Conservation (phyloP, 1,140 invertebrate genomes). For the Notospermus geniculatus region DNA sequence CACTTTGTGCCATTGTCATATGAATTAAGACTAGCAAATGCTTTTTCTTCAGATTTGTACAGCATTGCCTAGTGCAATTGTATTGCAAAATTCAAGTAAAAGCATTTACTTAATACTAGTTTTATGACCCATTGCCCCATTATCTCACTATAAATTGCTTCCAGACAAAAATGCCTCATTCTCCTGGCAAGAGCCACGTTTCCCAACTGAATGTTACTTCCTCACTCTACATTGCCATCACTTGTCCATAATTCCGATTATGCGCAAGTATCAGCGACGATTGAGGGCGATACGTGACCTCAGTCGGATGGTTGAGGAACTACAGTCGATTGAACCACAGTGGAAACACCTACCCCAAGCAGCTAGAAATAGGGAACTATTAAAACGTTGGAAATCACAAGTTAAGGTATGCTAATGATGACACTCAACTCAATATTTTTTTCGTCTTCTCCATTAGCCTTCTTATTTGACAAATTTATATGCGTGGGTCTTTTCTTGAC, state of each 20-base stretch:
- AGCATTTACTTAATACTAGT: no score
- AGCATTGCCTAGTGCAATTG: no score
- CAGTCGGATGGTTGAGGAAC: conserved; percentile 86
- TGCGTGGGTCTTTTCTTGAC: no score
- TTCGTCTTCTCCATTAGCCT: no score
- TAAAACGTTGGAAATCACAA: conserved; percentile 84
- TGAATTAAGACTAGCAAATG: no score
- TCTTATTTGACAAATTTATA: no score
- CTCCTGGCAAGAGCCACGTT: conserved; percentile 75
- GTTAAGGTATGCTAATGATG: conserved; percentile 59
- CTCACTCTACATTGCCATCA: conserved; percentile 91
- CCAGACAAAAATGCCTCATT: conserved; percentile 25
- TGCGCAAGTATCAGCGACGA: conserved; percentile 83
- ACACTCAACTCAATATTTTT: no score
- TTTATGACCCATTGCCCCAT: no score
- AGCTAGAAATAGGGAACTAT: conserved; percentile 75
- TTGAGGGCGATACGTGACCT: conserved; percentile 80
- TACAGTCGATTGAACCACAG: conserved; percentile 67
- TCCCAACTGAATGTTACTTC: conserved; percentile 96
- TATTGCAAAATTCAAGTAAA: no score
- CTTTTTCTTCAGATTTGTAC: no score
- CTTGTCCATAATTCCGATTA: conserved; percentile 80
- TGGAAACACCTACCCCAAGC: conserved; percentile 78
- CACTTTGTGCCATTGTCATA: no score
- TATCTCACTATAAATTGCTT: no score